These are phyloP conservation scores for Brenthis ino DNA, from an alignment of 2,888 invertebrate species.

Conservation along the genomic window DNA sequence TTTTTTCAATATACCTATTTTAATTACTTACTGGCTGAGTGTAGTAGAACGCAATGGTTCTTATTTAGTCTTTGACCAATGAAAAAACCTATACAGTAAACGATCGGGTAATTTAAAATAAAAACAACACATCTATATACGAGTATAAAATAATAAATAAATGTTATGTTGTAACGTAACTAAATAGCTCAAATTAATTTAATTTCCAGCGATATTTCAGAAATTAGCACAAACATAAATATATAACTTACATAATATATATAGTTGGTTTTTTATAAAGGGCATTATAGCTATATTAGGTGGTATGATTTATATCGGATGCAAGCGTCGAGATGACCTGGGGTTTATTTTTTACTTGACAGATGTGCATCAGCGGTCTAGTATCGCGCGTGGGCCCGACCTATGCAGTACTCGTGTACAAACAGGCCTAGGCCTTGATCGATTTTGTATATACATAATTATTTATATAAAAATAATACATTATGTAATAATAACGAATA, in stretches of 20 bases:
- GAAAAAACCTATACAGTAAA: no score
- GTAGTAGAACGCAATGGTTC: background rate
- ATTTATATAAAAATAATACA: no score
- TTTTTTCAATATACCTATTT: background rate
- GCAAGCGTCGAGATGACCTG: constrained; percentile 21
- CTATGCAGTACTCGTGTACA: constrained; percentile 32
- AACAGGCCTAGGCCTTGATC: no score
- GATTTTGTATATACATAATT: no score
- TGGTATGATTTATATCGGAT: background rate
- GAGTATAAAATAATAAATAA: background rate
- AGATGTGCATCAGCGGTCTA: constrained; percentile 21
- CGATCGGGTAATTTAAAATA: no score
- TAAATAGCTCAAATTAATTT: no score
- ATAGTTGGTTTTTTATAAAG: background rate
- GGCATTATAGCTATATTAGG: background rate
- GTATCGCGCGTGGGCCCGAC: constrained; percentile 38
- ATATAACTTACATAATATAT: background rate
- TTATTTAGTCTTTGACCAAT: no score
- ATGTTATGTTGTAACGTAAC: no score
- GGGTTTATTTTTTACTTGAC: constrained; percentile 27
- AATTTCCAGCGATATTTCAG: no score
- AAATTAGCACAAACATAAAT: background rate
- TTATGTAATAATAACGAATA: no score
- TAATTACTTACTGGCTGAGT: background rate
- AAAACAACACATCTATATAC: background rate